A percentile compares a stretch with the other conserved stretches of the same genome.
Evolutionary conservation across 2,888 invertebrate species (phyloP).

Genomic region (Homarus gammarus): DNA sequence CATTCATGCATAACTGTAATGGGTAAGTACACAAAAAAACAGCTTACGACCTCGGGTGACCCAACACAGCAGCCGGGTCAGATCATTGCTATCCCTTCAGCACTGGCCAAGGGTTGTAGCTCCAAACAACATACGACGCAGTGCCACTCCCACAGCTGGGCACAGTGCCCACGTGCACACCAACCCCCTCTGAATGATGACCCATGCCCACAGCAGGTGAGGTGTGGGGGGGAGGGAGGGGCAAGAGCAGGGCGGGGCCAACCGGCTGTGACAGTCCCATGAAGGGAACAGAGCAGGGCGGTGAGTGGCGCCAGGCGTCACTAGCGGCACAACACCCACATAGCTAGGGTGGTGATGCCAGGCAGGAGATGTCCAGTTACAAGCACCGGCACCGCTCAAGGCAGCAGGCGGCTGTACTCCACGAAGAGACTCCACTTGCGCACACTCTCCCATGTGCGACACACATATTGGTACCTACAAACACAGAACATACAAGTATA

Average conservation of each 20-base stretch:
- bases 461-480: slow-evolving; percentile 86
- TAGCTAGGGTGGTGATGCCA: slow-evolving; percentile 65
- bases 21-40: slow-evolving; percentile 59
- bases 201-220: slow-evolving; percentile 63
- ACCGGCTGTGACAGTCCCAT: slow-evolving; percentile 57
- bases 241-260: slow-evolving; percentile 62
- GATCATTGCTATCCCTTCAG: slow-evolving; percentile 41
- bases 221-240: slow-evolving; percentile 57
- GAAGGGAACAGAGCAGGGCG: slow-evolving; percentile 62
- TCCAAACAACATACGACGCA: slow-evolving; percentile 73
- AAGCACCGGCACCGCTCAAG: slow-evolving; percentile 79
- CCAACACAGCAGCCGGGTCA: slow-evolving; percentile 65
- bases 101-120: slow-evolving; percentile 58
- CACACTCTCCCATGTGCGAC: slow-evolving; percentile 90
- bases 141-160: slow-evolving; percentile 73
- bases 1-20: slow-evolving; percentile 57
- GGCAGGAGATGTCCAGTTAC: slow-evolving; percentile 68
- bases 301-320: slow-evolving; percentile 70
- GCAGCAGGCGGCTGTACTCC: slow-evolving; percentile 90
- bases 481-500: neutral
- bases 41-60: slow-evolving; percentile 59
- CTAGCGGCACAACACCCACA: slow-evolving; percentile 67
- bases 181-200: slow-evolving; percentile 58
- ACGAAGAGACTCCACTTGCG: slow-evolving; percentile 90
- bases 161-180: slow-evolving; percentile 71